Evolutionary conservation across 2,888 invertebrate genomes (phyloP).

Genomic region (Apotomis capreana): DNA sequence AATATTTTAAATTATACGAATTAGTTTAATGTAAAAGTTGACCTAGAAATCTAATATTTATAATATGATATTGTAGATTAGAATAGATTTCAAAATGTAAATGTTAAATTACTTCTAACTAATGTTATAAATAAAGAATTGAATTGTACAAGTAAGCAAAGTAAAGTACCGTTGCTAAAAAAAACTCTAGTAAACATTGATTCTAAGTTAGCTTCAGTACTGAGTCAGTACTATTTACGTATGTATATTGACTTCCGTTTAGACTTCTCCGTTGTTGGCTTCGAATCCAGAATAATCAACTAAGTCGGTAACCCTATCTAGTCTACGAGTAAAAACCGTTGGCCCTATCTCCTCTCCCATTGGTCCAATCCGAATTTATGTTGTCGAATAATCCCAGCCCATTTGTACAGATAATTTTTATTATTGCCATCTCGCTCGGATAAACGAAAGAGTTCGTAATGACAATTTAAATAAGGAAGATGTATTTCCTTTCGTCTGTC

Average conservation of each 20-base stretch:
- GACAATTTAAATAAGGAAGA: slow-evolving; percentile 83
- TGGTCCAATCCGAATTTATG: slow-evolving; percentile 82
- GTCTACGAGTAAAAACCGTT: slow-evolving; percentile 74
- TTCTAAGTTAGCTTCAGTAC: background rate
- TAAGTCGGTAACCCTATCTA: slow-evolving; percentile 62
- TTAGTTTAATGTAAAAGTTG: too few relatives aligned
- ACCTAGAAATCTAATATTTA: too few relatives aligned
- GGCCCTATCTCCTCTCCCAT: slow-evolving; percentile 80
- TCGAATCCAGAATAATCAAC: slow-evolving; percentile 30
- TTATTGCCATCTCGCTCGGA: slow-evolving; percentile 82
- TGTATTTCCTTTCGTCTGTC: slow-evolving; percentile 76
- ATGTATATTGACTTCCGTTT: background rate
- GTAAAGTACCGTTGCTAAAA: too few relatives aligned
- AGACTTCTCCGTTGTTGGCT: background rate
- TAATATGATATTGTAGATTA: too few relatives aligned
- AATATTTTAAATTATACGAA: too few relatives aligned
- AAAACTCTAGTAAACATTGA: too few relatives aligned
- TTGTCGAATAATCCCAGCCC: slow-evolving; percentile 80
- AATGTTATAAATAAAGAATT: too few relatives aligned
- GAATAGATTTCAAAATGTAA: too few relatives aligned
- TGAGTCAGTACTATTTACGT: background rate
- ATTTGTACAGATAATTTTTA: slow-evolving; percentile 84
- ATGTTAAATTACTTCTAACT: too few relatives aligned
- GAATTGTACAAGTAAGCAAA: too few relatives aligned
- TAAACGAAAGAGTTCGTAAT: slow-evolving; percentile 83